phyloP scores from a whole-genome alignment of 2,797 vertebrate species.

The Gymnopithys bicolor region DNA sequence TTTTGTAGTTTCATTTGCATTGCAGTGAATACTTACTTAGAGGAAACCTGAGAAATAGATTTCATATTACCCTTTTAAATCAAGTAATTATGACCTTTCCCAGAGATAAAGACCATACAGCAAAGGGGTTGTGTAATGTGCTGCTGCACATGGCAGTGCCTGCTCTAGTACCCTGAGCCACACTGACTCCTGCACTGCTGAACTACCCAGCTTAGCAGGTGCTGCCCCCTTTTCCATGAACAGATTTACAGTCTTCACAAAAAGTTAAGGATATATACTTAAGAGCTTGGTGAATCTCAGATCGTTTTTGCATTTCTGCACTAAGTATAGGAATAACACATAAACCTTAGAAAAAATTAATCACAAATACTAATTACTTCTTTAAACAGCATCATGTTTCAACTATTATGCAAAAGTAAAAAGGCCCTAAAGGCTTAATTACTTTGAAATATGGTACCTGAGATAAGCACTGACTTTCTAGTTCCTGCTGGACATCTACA shows the following conservation, averaged over 20 bases:
- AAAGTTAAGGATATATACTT: not conserved
- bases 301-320: not conserved
- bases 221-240: accelerated
- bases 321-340: not conserved
- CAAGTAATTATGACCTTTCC: not conserved
- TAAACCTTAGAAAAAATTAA: not conserved
- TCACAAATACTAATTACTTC: constrained; percentile 21
- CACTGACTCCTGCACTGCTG: accelerated
- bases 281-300: not conserved
- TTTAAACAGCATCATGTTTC: not conserved
- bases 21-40: not conserved
- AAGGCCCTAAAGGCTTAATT: constrained; percentile 18
- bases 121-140: not conserved
- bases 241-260: not conserved
- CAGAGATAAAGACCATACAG: not conserved
- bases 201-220: accelerated
- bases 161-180: not conserved
- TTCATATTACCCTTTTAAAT: not conserved
- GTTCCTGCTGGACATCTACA: not conserved
- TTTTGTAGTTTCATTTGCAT: not conserved
- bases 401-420: constrained; percentile 12
- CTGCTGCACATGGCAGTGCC: not conserved
- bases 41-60: not conserved
- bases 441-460: not conserved
- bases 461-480: not conserved